Evolutionary conservation across 1,140 invertebrate species (phyloP).

Genomic region (Thrips palmi): DNA sequence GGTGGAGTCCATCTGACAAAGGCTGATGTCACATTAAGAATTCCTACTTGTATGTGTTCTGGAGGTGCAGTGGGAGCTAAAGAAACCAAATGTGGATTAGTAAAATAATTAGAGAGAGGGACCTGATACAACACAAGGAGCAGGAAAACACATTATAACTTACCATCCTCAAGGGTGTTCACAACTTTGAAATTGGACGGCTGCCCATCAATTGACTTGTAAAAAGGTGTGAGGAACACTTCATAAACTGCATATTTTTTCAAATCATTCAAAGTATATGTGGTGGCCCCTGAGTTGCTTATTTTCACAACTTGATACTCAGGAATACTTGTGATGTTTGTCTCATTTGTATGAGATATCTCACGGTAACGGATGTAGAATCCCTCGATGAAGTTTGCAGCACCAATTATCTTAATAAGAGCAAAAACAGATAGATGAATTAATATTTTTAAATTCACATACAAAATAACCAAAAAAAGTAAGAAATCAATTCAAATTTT

Average conservation of each 20-base stretch:
- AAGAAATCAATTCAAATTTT: constrained; percentile 23
- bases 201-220: constrained; percentile 61
- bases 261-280: constrained; percentile 48
- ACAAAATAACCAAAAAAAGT: constrained; percentile 20
- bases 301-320: constrained; percentile 53
- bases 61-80: constrained; percentile 64
- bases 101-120: constrained; percentile 11
- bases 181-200: constrained; percentile 55
- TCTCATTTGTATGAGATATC: too few relatives aligned
- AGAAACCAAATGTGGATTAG: constrained; percentile 16
- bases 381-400: constrained; percentile 53
- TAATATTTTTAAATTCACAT: constrained; percentile 1
- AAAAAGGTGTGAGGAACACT: constrained; percentile 76
- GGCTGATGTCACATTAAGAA: constrained; percentile 62
- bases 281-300: constrained; percentile 40
- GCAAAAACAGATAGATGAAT: constrained; percentile 12
- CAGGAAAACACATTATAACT: constrained; percentile 15
- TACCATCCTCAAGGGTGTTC: constrained; percentile 50
- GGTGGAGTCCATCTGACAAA: constrained; percentile 65
- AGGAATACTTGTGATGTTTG: constrained; percentile 31
- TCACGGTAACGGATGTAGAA: constrained; percentile 84
- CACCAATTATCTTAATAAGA: constrained; percentile 31
- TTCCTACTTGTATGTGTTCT: constrained; percentile 60
- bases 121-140: background rate
- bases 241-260: constrained; percentile 73